Base-by-base conservation (phyloP, 1,140 invertebrate species). In the Tetranychus cinnabarinus region DNA sequence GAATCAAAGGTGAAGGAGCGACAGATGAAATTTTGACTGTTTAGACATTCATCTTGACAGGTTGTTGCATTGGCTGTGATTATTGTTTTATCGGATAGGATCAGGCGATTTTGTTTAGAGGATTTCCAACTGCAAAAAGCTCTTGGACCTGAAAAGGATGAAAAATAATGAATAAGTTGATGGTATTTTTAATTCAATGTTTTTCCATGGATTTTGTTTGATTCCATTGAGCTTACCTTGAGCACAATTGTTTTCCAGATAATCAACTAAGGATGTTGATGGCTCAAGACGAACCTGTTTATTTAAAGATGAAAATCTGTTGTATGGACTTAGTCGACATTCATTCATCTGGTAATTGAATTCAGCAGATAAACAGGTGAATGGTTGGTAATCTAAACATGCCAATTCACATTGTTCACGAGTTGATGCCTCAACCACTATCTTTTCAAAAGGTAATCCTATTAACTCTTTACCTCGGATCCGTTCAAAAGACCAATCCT, bases 361-460 rank as follows among this genome's bases (percentile, higher is more conserved):
- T 75, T 88, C 88, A 64, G 85, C 84, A 61, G 88, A 90, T 76
- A 87, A 84, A 80, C 88, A 91, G 63, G 80, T 77, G 72, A 90
- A 90, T 70, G 88, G 84, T 65, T 80, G 80, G 72, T 90, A 85
- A 57, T 83, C 82, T 34, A 90, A 77, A 68, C 87, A 92, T 63
- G 87, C 75, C 73, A 88, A 84, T 61, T 88, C 77, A 72, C 88
- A 92, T 73, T 87, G 85, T 67, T 85, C 83, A 68, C 86, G 77
- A 10, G 66, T 79, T 47, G 83, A 82, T 0, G 61, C 66, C 31
- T 66, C 65, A 2, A 65, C 64, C 12, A 62, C n/a, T 33, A 61
- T 39, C 35, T 82, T 85, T 64, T 80, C 77, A 70, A 87, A 83
- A 37, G 66, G 61, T n/a, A 65, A 62, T 23, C 62, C 62, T 3